Base-by-base conservation (phyloP, 2,888 invertebrate genomes). In the Oscheius sp. region DNA sequence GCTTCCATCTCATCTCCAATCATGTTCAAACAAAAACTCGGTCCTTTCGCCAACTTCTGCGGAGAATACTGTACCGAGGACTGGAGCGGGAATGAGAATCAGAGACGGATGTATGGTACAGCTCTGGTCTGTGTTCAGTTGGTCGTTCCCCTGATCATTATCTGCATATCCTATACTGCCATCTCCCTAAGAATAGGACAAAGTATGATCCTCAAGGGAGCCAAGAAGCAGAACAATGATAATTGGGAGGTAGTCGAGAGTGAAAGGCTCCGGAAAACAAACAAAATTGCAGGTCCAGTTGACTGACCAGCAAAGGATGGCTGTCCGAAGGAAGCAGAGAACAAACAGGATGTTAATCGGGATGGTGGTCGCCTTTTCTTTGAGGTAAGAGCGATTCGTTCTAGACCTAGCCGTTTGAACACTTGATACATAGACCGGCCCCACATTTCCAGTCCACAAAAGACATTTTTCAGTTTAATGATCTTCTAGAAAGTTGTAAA, bases 271-370 rank as follows among this genome's bases (percentile, higher is more conserved):
- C 7, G 2, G 21, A 4, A n/a, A 33, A 42, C 35, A 35, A 42
- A 42, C 21, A 21, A 62, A 62, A 62, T 53, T 53, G 21, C 35
- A 87, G 62, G 73, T 76, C 58, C 74, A 78, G 51, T 70, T 82
- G 47, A 82, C 80, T 13, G 86, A 86, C 58, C 87, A 88, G 75
- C 87, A 87, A 74, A 72, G 84, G 37, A 82, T 83, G 10, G 87
- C 87, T 2, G 80, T 84, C 50, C 84, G 84, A 65, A 76, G 88
- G 33, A 79, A 87, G 32, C 88, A 88, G 75, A 70, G 88, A 47
- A 88, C 88, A 2, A 88, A 88, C 78, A 81, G 88, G 29, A 87
- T 87, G 87, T 77, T 87, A 32, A 87, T 87, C 68, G 87, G 84
- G 4, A 86, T 86, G 85, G 85, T 85, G 35, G 84, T 86, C 66